Evolutionary conservation across 23 tunicate genomes (phyloP), one percentile per base, ranked within the genome.

Genomic region (Trididemnum miniatum): DNA sequence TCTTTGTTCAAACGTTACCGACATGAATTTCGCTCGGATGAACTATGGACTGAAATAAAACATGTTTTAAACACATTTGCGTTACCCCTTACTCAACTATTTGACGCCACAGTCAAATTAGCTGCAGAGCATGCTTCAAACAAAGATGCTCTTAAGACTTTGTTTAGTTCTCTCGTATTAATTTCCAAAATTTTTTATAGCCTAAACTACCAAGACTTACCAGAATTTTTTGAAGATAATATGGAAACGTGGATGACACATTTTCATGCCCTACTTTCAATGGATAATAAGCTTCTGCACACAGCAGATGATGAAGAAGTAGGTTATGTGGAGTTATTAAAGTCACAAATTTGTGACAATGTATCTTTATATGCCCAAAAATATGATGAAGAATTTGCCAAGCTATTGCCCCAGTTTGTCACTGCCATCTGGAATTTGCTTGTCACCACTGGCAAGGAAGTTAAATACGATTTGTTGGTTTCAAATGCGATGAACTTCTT

Each of bases 221-320:
- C 98, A 22, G 98, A 95, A 57, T 95, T 85, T 82, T 95, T 95
- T 63, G 98, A 95, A 89, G 98, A 95, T 69, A 89, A 95, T 67
- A 95, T 95, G 95, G 77, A 71, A 34, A 77, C 35, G n/a, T 95
- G 98, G 98, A 95, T 95, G 98, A 71, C 33, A 5, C 85, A 86
- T 4, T 95, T 95, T 62, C 95, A 89, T 51, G 28, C 65, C 22
- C 63, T 95, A 0, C 85, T 95, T 1, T 77, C 83, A 32, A 82
- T 85, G 50, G 89, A 89, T 71, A 85, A 83, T 35, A 62, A 81
- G 24, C 59, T 95, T 0, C 82, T 95, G 22, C 91, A 89, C 35
- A 89, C 98, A 1, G 74, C 87, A 51, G 89, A 81, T 78, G 90
- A 82, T 35, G 91, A 95, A 51, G 95, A 95, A 80, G 88, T 86